phyloP scores from a whole-genome alignment of 2,888 invertebrate species.

The Magallana nippona region DNA sequence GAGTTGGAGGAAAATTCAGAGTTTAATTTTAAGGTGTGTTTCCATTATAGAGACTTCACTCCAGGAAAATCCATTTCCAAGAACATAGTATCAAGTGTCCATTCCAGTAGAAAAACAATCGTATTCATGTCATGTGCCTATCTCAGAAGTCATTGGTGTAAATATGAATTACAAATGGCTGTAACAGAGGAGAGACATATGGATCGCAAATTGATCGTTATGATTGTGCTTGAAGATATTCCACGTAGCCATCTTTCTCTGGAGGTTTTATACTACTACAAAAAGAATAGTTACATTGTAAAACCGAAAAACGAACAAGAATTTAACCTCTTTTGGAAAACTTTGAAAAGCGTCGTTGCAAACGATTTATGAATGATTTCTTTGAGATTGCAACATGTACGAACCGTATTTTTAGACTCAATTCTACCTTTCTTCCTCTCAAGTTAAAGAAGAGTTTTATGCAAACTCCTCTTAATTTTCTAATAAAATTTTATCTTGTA shows the following conservation, averaged over 20 bases:
- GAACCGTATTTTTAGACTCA: too few relatives aligned
- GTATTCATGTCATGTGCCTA: slow-evolving; percentile 31
- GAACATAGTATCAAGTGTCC: slow-evolving; percentile 26
- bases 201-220: background rate
- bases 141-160: slow-evolving; percentile 34
- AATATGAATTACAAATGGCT: slow-evolving; percentile 33
- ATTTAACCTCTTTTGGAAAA: slow-evolving; percentile 28
- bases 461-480: too few relatives aligned
- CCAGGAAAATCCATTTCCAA: slow-evolving; percentile 14
- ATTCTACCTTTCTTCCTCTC: too few relatives aligned
- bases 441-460: too few relatives aligned
- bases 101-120: slow-evolving; percentile 22
- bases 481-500: too few relatives aligned
- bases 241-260: background rate
- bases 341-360: background rate
- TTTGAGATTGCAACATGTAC: too few relatives aligned
- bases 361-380: background rate
- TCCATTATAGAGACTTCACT: slow-evolving; percentile 31
- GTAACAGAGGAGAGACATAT: background rate
- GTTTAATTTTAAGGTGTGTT: background rate
- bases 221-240: slow-evolving; percentile 30
- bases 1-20: background rate
- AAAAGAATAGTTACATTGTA: slow-evolving; percentile 35
- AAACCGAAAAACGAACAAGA: slow-evolving; percentile 26
- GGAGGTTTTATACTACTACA: background rate